Evolutionary conservation across 2,888 invertebrate genomes (phyloP), one percentile per base, ranked within the genome.

Genomic region (Lasioglossum morio): DNA sequence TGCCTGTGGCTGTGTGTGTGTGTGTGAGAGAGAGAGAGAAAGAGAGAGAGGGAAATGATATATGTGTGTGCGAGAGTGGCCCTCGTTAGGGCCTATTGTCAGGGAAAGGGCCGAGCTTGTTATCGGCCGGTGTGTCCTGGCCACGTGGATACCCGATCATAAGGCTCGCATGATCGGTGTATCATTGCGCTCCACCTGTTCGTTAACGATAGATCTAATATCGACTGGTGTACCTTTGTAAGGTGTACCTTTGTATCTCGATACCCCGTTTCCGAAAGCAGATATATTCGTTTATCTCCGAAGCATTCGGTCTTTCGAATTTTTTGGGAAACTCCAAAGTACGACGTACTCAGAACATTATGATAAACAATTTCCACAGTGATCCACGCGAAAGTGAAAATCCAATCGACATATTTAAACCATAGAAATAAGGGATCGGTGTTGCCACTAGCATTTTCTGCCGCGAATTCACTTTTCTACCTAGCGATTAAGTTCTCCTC

Each of bases 51-150:
- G 16, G 30, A 16, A 16, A 19, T 43, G 57, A 57, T 69, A 14
- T 43, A 73, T 63, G 77, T 53, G 57, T 48, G 77, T 60, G 78
- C 77, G 70, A 43, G 80, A 86, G 46, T 81, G 82, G 63, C 16
- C 23, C 70, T 86, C 77, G 77, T 81, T 81, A 77, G 60, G 73
- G 30, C 30, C 63, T 73, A 77, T 85, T 82, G 74, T 77, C 30
- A 16, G 78, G 48, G 70, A 19, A 80, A 69, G 37, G 48, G n/a
- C 63, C 63, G 53, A 86, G 34, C 66, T 69, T 81, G 57, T 74
- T 63, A 27, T 69, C 40, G 34, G 82, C 77, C 23, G 77, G 72
- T 23, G 72, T 23, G 40, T 48, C 37, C 23, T 12, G 23, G 12
- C 7, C 72, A 43, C 19, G 12, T 23, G 27, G 27, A 34, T 57